Base-by-base conservation (phyloP, 2,113 vertebrate species). In the Nannobrachium achirus region DNA sequence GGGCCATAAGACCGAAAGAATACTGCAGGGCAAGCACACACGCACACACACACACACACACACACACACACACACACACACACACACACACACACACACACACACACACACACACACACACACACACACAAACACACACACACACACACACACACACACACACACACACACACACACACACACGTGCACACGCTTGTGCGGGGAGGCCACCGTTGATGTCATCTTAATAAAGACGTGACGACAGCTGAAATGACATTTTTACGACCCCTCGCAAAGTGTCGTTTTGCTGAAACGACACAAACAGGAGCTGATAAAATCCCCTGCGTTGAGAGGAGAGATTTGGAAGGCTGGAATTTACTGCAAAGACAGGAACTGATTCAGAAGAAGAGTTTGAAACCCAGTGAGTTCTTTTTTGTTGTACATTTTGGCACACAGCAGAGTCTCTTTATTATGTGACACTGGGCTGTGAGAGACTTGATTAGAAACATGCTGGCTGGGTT, bases 1-100 rank as follows among this genome's bases (percentile, higher is more conserved):
- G 68, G 53, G 59, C n/a, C 19, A 25, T 19, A n/a, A n/a, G 42
- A 56, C 13, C 25, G 45, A 56, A 56, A 58, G n/a, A 13, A 62
- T 55, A 72, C 4, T 25, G 20, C 20, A 16, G 16, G 38, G 15
- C n/a, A 10, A 11, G 46, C 13, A 4, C 38, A 6, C 62, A 41
- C 25, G 0, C 45, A 69, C 55, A 38, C 55, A 60, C 20, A 51
- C 13, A 1, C 8, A 62, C 59, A 41, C 66, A 42, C 41, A 62
- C 48, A 48, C 7, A 16, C 10, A 14, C 18, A 39, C 41, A 52
- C 33, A n/a, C 8, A 19, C 33, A 40, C 40, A 18, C 48, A 50
- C 49, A 50, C 13, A 13, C 42, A 73, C 55, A 55, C 46, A 49
- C 20, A n/a, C n/a, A n/a, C n/a, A n/a, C n/a, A n/a, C n/a, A n/a